Evolutionary conservation across 2,113 vertebrate genomes (phyloP), one percentile per base, ranked within the genome.

Genomic region (Syngnathus scovelli): DNA sequence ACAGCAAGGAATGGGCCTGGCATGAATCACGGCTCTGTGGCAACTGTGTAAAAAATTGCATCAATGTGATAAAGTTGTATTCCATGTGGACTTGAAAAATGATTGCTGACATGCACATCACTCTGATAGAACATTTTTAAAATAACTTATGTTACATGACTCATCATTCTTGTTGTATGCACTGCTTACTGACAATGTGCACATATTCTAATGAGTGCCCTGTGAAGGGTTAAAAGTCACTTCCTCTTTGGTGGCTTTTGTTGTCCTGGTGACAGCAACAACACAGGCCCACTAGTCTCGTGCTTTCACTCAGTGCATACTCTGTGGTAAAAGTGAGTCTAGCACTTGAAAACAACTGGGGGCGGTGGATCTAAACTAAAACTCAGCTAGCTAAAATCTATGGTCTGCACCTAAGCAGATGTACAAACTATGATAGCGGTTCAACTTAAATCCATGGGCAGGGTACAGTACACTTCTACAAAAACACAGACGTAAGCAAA

Each of bases 211-310:
- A 58, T 36, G 18, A 2, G 2, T 21, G 10, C 19, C 19, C 38
- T 61, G 4, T 41, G 12, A 61, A 39, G 41, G 41, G 61, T 44
- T 62, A 62, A 62, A 39, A 44, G 39, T 23, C n/a, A 62, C 61
- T 62, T 62, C 61, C 61, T 43, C 23, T 62, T 23, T 11, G 12
- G 15, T 21, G 21, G 39, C 39, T 44, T 41, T 44, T 44, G 61
- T 27, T 44, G 61, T 27, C 61, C 1, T 46, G 61, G 61, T 46
- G n/a, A 62, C 21, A 43, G 41, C 10, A 44, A 27, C 21, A 44
- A 62, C 60, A 62, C 60, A 43, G 11, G 12, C 21, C 61, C 21
- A n/a, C 36, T 23, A 21, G 41, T 23, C 61, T 19, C 38, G 37
- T 39, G 61, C 61, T 62, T 62, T 44, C 61, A 13, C 13, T 43